These are phyloP conservation scores for Sinocyclocheilus grahami DNA, from an alignment of 2,113 vertebrate genomes.

Conservation along the genomic window DNA sequence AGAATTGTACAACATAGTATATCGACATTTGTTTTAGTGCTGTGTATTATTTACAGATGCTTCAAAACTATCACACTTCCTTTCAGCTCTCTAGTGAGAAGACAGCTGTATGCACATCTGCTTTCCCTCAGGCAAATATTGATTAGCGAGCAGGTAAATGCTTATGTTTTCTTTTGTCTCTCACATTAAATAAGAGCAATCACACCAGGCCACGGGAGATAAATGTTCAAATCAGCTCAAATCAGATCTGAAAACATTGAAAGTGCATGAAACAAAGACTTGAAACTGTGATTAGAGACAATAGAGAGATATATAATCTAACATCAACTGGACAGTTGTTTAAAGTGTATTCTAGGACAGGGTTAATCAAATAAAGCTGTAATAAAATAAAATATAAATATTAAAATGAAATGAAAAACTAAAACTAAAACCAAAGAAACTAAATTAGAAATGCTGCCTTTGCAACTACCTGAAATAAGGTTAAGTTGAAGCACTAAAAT, in stretches of 20 bases:
- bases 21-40: conserved; percentile 31
- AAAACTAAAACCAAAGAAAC: neutral
- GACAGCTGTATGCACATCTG: conserved; percentile 50
- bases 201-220: conserved; percentile 36
- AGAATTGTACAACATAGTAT: neutral
- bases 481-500: neutral
- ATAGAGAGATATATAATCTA: no score
- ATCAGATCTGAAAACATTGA: neutral
- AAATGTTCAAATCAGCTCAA: neutral
- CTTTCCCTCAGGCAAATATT: conserved; percentile 59
- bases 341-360: no score
- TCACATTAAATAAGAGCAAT: conserved; percentile 59
- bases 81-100: conserved; percentile 46
- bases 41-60: conserved; percentile 30
- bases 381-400: no score
- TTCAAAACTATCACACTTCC: conserved; percentile 50
- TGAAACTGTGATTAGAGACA: neutral
- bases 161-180: conserved; percentile 68
- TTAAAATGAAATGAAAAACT: neutral
- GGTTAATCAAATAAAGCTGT: no score
- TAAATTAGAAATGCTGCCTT: neutral
- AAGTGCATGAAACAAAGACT: neutral
- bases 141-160: conserved; percentile 66
- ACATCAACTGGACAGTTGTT: no score
- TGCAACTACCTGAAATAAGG: neutral